Percentiles rank a stretch among this genome's conserved stretches.
These are phyloP conservation scores for Ctenoplectra terminalis DNA, from an alignment of 1,140 invertebrate genomes.

Conservation along the genomic window DNA sequence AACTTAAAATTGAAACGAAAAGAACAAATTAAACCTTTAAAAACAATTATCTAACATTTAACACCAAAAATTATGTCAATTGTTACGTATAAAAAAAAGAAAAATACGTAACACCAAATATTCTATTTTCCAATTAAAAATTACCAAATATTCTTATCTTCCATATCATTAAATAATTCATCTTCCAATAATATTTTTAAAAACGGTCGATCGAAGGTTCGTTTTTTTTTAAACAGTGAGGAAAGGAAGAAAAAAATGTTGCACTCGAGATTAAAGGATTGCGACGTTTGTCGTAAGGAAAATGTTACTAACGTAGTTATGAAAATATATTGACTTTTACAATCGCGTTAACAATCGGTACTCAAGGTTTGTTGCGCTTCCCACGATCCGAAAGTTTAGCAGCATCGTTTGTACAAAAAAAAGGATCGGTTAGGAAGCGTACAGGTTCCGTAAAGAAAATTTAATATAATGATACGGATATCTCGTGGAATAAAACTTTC, in stretches of 20 bases:
- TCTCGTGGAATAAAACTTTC: constrained; percentile 35
- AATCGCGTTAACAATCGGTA: constrained; percentile 23
- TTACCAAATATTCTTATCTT: no score
- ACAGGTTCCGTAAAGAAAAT: constrained; percentile 19
- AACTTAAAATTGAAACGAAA: no score
- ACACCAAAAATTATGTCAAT: no score
- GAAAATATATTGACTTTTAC: constrained; percentile 25
- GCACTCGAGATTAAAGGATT: background rate
- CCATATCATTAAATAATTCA: no score
- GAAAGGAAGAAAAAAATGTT: background rate
- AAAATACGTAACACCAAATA: no score
- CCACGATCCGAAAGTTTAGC: background rate
- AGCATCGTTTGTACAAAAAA: constrained; percentile 3
- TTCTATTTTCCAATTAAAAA: no score
- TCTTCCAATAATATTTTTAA: background rate
- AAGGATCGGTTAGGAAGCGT: constrained; percentile 9
- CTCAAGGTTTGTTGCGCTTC: constrained; percentile 8
- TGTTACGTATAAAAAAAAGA: no score
- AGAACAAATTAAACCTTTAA: no score
- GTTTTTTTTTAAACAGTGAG: background rate
- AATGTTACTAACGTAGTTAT: constrained; percentile 25
- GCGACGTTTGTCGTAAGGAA: background rate
- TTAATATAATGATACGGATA: constrained; percentile 40
- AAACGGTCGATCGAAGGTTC: constrained; percentile 24
- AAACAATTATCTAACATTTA: no score